phyloP scores from a whole-genome alignment of 2,113 vertebrate species.

The Seriola dumerili region DNA sequence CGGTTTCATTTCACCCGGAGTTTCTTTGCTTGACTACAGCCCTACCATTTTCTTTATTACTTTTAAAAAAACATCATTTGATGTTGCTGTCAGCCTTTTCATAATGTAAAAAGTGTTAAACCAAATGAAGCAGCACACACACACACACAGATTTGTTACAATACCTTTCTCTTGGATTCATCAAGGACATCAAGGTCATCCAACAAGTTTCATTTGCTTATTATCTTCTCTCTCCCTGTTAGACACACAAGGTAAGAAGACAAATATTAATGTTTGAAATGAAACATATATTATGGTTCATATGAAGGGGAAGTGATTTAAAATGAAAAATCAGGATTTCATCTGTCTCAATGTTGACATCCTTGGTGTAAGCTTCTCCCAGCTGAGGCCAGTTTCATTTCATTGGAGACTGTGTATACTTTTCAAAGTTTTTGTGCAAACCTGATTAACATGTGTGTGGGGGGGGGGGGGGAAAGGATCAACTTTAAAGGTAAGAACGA shows the following conservation, averaged over 20 bases:
- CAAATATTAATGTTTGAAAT: constrained; percentile 66
- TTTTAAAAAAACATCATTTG: not conserved
- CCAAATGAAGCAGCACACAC: not conserved
- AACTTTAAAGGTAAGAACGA: constrained; percentile 38
- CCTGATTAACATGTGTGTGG: constrained; percentile 41
- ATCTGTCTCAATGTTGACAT: constrained; percentile 49
- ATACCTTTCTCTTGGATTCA: constrained; percentile 6
- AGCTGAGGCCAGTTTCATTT: constrained; percentile 63
- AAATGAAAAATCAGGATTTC: constrained; percentile 55
- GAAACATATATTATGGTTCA: constrained; percentile 42
- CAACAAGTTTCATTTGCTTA: constrained; percentile 26
- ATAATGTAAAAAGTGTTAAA: not conserved
- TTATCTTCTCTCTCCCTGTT: constrained; percentile 13
- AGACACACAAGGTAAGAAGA: constrained; percentile 32
- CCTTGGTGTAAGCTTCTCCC: constrained; percentile 40
- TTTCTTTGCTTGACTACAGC: too few relatives aligned
- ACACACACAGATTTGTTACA: constrained; percentile 4
- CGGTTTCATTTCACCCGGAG: too few relatives aligned
- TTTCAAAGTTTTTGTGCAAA: constrained; percentile 54
- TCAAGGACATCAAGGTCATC: constrained; percentile 60
- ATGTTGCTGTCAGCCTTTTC: not conserved
- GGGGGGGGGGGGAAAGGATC: not conserved
- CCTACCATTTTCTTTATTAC: not conserved
- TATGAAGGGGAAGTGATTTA: constrained; percentile 34
- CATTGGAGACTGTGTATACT: constrained; percentile 40